Conservation (phyloP, 2,888 invertebrate genomes). For the Diploptera punctata region DNA sequence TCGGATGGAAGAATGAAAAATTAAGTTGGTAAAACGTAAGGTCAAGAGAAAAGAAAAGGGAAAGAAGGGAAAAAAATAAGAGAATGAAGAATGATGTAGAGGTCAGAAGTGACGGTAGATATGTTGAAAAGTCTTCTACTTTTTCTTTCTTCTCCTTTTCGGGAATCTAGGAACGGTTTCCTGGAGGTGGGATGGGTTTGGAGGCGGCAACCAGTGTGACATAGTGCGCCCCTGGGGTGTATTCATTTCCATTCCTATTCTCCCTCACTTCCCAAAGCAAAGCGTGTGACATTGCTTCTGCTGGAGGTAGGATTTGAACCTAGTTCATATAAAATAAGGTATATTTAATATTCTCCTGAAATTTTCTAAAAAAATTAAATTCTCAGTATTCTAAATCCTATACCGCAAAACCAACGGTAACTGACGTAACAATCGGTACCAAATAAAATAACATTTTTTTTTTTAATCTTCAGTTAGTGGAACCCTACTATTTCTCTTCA, state of each 20-base stretch:
- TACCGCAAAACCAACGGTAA: no score
- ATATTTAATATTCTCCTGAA: no score
- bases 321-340: slow-evolving; percentile 17
- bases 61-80: neutral
- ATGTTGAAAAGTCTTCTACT: slow-evolving; percentile 29
- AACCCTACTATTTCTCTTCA: no score
- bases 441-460: no score
- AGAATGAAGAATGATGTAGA: slow-evolving; percentile 31
- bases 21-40: slow-evolving; percentile 32
- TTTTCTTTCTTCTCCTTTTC: neutral
- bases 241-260: slow-evolving; percentile 29
- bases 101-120: slow-evolving; percentile 37
- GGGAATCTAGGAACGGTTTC: neutral
- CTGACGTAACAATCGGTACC: no score
- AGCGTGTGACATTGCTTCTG: slow-evolving; percentile 2
- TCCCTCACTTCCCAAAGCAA: slow-evolving; percentile 18
- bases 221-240: slow-evolving; percentile 38
- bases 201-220: slow-evolving; percentile 32
- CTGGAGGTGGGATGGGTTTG: neutral
- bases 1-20: slow-evolving; percentile 33
- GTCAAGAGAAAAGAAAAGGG: no score
- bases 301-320: slow-evolving; percentile 30
- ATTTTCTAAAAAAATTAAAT: no score
- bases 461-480: no score
- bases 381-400: no score